phyloP scores from a whole-genome alignment of 35 echinoderm and acorn worm species.

The Amphiura filiformis region DNA sequence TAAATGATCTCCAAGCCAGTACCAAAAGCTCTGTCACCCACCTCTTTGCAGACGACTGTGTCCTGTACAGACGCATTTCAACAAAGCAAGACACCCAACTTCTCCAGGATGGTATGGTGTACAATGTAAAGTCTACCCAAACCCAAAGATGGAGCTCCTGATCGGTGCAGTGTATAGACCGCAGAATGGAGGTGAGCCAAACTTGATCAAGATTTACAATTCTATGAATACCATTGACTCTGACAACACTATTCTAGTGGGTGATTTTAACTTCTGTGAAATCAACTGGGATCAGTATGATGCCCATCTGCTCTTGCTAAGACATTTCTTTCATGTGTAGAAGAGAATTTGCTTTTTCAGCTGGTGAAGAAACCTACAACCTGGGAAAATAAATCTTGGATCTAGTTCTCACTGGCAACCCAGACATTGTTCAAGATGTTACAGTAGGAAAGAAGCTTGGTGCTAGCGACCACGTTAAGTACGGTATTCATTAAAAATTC shows the following conservation, averaged over 20 bases:
- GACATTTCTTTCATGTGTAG: slow-evolving; percentile 15
- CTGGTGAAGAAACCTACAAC: not conserved
- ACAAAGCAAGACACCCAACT: too few relatives aligned
- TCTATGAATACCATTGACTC: not conserved
- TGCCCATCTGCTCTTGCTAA: too few relatives aligned
- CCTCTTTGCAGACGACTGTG: too few relatives aligned
- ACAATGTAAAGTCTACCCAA: not conserved
- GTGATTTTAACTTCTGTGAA: slow-evolving; percentile 37
- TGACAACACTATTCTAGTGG: slow-evolving; percentile 25
- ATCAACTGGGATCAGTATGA: slow-evolving; percentile 17
- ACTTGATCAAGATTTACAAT: not conserved
- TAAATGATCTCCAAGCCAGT: too few relatives aligned
- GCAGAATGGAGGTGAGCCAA: slow-evolving; percentile 2
- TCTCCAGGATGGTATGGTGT: slow-evolving; percentile 2
- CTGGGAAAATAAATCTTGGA: slow-evolving; percentile 18
- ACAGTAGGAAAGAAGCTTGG: slow-evolving; percentile 4
- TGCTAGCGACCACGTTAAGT: slow-evolving; percentile 32
- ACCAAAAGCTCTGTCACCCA: too few relatives aligned
- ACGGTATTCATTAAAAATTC: not conserved
- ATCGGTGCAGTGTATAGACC: slow-evolving; percentile 23
- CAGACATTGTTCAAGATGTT: not conserved
- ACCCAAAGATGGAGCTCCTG: not conserved
- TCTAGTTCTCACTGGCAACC: slow-evolving; percentile 17
- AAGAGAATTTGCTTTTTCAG: slow-evolving; percentile 27
- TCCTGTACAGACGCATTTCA: too few relatives aligned